These are phyloP conservation scores for Drosophila nigrodunni DNA, from an alignment of 1,140 invertebrate species.

Conservation along the genomic window DNA sequence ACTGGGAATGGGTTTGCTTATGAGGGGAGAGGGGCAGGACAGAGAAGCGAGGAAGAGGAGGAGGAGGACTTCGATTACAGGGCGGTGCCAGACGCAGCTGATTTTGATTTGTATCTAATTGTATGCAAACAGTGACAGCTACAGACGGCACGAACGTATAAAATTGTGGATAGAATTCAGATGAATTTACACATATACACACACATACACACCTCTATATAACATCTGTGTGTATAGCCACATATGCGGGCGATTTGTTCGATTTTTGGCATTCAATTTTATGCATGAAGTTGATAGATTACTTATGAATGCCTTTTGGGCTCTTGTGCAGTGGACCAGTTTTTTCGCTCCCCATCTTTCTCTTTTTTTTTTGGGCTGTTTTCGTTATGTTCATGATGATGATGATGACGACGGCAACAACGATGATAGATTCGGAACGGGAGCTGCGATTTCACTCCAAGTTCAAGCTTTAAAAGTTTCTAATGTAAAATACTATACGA, in stretches of 20 bases:
- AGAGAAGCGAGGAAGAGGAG: slow-evolving; percentile 2
- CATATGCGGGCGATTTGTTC: slow-evolving; percentile 75
- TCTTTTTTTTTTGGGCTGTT: slow-evolving; percentile 18
- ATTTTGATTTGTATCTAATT: slow-evolving; percentile 82
- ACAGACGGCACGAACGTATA: slow-evolving; percentile 35
- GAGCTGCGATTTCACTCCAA: slow-evolving; percentile 3
- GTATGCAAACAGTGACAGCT: slow-evolving; percentile 69
- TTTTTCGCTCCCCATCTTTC: not conserved
- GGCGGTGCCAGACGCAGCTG: slow-evolving; percentile 68
- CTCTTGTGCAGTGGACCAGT: slow-evolving; percentile 41
- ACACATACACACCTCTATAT: not conserved
- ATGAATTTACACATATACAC: slow-evolving; percentile 17
- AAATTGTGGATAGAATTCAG: slow-evolving; percentile 32
- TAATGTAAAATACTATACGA: slow-evolving; percentile 7
- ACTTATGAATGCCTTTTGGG: slow-evolving; percentile 59
- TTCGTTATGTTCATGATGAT: slow-evolving; percentile 12
- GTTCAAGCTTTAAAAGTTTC: slow-evolving; percentile 12
- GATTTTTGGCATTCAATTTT: slow-evolving; percentile 71
- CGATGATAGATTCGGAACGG: slow-evolving; percentile 1
- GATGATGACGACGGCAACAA: not conserved
- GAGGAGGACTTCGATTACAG: slow-evolving; percentile 10
- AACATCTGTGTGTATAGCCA: slow-evolving; percentile 23
- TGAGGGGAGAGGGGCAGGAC: slow-evolving; percentile 1
- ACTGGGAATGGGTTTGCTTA: not conserved
- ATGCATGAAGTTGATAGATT: slow-evolving; percentile 80